Conservation (phyloP, 2,113 vertebrate species). For the Cephalopholis sonnerati region DNA sequence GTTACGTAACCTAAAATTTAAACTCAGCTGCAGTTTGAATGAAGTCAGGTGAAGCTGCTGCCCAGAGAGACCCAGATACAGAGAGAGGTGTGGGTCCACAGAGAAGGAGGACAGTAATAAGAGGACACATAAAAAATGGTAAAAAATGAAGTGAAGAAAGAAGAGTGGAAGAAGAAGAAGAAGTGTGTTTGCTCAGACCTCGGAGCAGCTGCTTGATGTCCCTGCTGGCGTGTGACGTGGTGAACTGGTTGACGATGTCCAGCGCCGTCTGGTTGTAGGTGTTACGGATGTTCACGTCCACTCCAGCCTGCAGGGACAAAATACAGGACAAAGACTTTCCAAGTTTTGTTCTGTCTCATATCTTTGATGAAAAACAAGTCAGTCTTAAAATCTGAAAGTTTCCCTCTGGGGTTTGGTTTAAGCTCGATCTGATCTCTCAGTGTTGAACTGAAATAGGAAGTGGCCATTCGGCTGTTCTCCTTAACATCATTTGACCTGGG, state of each 20-base stretch:
- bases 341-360: no score
- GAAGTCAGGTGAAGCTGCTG: slow-evolving; percentile 5
- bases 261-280: slow-evolving; percentile 97
- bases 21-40: slow-evolving; percentile 47
- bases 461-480: no score
- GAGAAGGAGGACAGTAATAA: no score
- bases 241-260: slow-evolving; percentile 99
- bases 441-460: no score
- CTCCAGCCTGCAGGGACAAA: slow-evolving; percentile 85
- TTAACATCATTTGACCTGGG: no score
- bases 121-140: no score
- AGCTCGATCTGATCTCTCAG: no score
- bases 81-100: no score
- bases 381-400: no score
- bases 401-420: no score
- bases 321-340: not conserved
- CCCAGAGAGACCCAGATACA: not conserved
- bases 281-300: slow-evolving; percentile 95
- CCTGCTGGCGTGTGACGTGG: slow-evolving; percentile 95
- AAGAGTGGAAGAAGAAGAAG: not conserved
- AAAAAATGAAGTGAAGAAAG: not conserved
- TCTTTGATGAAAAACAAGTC: no score
- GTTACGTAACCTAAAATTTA: slow-evolving; percentile 50
- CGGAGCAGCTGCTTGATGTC: slow-evolving; percentile 97
- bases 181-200: slow-evolving; percentile 78